These are phyloP conservation scores for Ornithoptera priamus DNA, from an alignment of 2,888 invertebrate species.

Conservation along the genomic window DNA sequence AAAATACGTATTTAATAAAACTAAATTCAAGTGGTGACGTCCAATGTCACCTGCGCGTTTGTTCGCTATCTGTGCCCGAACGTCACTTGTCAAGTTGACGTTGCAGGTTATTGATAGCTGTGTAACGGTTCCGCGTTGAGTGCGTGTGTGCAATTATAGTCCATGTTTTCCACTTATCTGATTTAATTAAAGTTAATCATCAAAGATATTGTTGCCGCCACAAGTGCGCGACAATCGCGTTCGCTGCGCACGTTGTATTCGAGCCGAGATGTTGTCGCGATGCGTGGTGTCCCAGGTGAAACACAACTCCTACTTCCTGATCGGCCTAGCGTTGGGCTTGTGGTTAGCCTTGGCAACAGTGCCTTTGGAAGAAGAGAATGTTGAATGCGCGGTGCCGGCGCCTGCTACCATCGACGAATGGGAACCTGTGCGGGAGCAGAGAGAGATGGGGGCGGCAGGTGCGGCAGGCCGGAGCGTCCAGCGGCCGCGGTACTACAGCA, in stretches of 20 bases:
- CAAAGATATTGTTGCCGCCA: constrained; percentile 17
- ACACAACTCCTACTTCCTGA: constrained; percentile 80
- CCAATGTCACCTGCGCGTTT: too few species aligned
- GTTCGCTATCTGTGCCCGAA: background rate
- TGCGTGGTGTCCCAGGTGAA: constrained; percentile 73
- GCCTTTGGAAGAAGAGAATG: constrained; percentile 64
- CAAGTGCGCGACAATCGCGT: constrained; percentile 10
- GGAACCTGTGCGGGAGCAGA: constrained; percentile 64
- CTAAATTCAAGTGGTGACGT: too few species aligned
- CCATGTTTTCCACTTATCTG: constrained; percentile 15
- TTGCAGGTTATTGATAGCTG: background rate
- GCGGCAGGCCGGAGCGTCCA: constrained; percentile 77
- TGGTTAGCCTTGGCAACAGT: constrained; percentile 76
- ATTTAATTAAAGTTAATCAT: constrained; percentile 29
- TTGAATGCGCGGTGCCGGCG: constrained; percentile 39
- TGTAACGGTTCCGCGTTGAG: background rate
- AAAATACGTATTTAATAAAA: too few species aligned
- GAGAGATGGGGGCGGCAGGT: constrained; percentile 47
- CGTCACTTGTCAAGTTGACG: background rate
- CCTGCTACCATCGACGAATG: constrained; percentile 53
- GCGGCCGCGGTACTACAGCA: constrained; percentile 95
- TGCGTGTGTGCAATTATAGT: background rate
- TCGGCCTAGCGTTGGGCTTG: constrained; percentile 78
- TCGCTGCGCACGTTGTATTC: background rate
- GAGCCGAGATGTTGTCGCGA: constrained; percentile 60